A percentile compares a stretch with the other conserved stretches of the same genome.
Conservation (phyloP, 2,113 vertebrate genomes). For the Dromiciops gliroides region DNA sequence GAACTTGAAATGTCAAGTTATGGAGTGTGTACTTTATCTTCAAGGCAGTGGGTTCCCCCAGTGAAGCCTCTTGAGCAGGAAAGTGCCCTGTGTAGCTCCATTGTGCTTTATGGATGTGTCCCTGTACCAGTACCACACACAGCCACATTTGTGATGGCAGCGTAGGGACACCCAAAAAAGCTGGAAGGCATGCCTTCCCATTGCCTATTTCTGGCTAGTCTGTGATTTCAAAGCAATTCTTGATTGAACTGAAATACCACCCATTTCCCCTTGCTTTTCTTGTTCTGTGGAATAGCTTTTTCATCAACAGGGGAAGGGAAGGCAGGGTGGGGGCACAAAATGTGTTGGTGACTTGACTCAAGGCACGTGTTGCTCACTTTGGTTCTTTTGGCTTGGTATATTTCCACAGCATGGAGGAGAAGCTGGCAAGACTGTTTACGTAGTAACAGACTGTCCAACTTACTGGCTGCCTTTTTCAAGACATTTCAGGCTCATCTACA, state of each 20-base stretch:
- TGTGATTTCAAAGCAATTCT: background rate
- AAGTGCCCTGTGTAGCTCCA: background rate
- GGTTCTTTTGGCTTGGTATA: background rate
- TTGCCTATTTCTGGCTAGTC: background rate
- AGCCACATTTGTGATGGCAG: background rate
- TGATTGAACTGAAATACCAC: background rate
- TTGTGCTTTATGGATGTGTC: background rate
- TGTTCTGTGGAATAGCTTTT: background rate
- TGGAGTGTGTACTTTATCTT: background rate
- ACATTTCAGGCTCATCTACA: slow-evolving; percentile 10
- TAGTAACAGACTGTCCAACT: background rate
- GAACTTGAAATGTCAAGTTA: background rate
- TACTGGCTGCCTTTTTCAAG: slow-evolving; percentile 6
- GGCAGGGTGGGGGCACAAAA: background rate
- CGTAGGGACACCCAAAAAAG: background rate
- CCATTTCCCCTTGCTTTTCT: background rate
- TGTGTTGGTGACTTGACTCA: background rate
- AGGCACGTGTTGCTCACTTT: background rate
- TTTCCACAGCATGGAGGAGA: background rate
- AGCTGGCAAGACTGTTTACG: background rate
- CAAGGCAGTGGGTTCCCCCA: background rate
- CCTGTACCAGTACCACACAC: background rate
- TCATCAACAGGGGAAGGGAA: background rate
- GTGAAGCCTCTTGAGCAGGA: background rate
- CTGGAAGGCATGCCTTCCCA: background rate